Conservation (phyloP, 2,888 invertebrate species). For the Matsumyia berberina region DNA sequence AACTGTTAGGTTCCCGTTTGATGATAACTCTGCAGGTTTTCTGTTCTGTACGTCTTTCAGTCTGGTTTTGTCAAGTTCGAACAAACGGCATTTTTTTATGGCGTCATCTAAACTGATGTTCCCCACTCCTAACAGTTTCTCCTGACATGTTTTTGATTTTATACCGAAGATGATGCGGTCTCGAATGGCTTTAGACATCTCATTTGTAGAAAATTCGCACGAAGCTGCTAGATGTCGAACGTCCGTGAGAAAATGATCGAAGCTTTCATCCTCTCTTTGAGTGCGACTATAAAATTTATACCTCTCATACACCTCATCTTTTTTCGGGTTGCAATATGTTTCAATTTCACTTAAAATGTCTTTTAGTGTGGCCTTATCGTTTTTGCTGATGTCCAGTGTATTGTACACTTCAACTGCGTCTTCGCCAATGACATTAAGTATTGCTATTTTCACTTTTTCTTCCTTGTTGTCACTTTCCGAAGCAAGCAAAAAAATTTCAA, state of each 20-base stretch:
- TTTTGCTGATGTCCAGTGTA: too few relatives aligned
- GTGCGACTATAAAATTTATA: conserved; percentile 19
- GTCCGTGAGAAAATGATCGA: conserved; percentile 27
- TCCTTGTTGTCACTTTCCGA: conserved; percentile 2
- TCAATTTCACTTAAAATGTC: too few relatives aligned
- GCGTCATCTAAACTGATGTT: too few relatives aligned
- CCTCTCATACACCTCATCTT: too few relatives aligned
- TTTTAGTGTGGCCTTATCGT: too few relatives aligned
- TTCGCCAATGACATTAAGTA: conserved; percentile 17
- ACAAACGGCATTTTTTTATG: too few relatives aligned
- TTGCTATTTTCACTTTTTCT: conserved; percentile 20
- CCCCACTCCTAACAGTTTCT: neutral
- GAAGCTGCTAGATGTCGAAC: neutral
- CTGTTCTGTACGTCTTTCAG: too few relatives aligned
- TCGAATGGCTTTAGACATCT: conserved; percentile 1
- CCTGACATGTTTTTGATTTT: conserved; percentile 1
- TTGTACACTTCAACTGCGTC: conserved; percentile 13
- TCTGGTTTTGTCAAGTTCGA: too few relatives aligned
- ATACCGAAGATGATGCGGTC: conserved; percentile 3
- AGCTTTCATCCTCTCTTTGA: conserved; percentile 19
- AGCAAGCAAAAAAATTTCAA: conserved; percentile 11
- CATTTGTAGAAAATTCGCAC: conserved; percentile 15
- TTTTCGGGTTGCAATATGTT: too few relatives aligned
- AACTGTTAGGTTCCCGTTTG: too few relatives aligned
- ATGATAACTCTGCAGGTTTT: too few relatives aligned